Percentiles rank a stretch among this genome's conserved stretches.
phyloP scores from a whole-genome alignment of 1,140 invertebrate species.

The Pachypeltis micranthus region DNA sequence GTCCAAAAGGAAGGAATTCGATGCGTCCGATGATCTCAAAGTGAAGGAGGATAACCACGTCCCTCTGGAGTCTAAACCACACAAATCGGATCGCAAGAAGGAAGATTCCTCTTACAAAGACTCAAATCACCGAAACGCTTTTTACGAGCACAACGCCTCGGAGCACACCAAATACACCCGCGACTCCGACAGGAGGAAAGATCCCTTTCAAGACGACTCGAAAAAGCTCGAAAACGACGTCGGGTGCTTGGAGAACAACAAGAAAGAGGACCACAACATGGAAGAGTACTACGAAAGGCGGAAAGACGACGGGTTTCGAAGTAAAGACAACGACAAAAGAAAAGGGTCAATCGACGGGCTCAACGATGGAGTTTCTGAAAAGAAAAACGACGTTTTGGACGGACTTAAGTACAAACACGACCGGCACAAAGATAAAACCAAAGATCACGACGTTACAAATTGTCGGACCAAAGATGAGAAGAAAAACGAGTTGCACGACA shows the following conservation, averaged over 20 bases:
- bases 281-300: constrained; percentile 26
- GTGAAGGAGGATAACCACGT: constrained; percentile 27
- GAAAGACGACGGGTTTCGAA: constrained; percentile 26
- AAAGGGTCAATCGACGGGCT: background rate
- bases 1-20: constrained; percentile 20
- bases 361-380: constrained; percentile 21
- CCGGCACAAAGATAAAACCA: constrained; percentile 13
- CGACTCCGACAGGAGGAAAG: constrained; percentile 34
- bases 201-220: constrained; percentile 36
- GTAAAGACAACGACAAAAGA: constrained; percentile 23
- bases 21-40: constrained; percentile 27
- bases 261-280: constrained; percentile 14
- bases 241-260: constrained; percentile 28
- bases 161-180: constrained; percentile 29
- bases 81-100: constrained; percentile 27
- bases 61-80: background rate
- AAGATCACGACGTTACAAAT: constrained; percentile 25
- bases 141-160: constrained; percentile 8
- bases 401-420: background rate
- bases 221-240: constrained; percentile 35
- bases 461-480: constrained; percentile 25
- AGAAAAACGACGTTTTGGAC: constrained; percentile 13
- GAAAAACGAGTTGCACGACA: constrained; percentile 14
- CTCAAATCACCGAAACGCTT: background rate
- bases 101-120: constrained; percentile 23